Evolutionary conservation across 53 echinoderm and acorn worm genomes (phyloP).

Genomic region (Stichopus horrens): DNA sequence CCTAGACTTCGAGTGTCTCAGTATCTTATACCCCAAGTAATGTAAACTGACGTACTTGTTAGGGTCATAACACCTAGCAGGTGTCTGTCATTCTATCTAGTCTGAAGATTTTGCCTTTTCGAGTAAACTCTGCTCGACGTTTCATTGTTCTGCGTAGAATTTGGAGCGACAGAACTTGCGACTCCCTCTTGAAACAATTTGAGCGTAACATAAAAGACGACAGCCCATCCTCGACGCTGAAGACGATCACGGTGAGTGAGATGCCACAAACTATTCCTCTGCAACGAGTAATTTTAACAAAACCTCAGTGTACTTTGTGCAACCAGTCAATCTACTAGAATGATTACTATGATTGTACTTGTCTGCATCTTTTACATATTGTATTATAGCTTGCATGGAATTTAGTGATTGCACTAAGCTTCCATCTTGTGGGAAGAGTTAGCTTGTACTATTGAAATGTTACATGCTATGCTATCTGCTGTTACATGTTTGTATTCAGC

Average conservation of each 20-base stretch:
- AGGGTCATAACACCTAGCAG: too few species aligned
- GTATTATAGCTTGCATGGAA: neutral
- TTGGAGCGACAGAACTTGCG: conserved; percentile 72
- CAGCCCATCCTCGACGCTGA: conserved; percentile 62
- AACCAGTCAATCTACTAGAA: too few species aligned
- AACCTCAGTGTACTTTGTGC: too few species aligned
- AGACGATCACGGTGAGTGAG: conserved; percentile 76
- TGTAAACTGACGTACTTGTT: neutral
- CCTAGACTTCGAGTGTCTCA: neutral
- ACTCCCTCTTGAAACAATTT: conserved; percentile 67
- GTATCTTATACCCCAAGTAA: neutral
- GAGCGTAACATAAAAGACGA: conserved; percentile 57
- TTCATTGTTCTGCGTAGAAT: conserved; percentile 57
- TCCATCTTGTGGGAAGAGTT: neutral
- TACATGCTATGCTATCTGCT: too few species aligned
- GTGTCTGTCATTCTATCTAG: too few species aligned
- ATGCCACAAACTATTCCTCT: too few species aligned
- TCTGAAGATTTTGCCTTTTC: too few species aligned
- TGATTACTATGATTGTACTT: too few species aligned
- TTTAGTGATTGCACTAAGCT: neutral
- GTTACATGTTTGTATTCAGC: too few species aligned
- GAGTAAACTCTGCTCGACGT: too few species aligned
- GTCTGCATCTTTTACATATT: neutral
- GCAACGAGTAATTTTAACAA: too few species aligned
- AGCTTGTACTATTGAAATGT: neutral